Percentiles rank a stretch among this genome's conserved stretches.
These are phyloP conservation scores for Euzophera pinguis DNA, from an alignment of 2,888 invertebrate species.

Conservation along the genomic window DNA sequence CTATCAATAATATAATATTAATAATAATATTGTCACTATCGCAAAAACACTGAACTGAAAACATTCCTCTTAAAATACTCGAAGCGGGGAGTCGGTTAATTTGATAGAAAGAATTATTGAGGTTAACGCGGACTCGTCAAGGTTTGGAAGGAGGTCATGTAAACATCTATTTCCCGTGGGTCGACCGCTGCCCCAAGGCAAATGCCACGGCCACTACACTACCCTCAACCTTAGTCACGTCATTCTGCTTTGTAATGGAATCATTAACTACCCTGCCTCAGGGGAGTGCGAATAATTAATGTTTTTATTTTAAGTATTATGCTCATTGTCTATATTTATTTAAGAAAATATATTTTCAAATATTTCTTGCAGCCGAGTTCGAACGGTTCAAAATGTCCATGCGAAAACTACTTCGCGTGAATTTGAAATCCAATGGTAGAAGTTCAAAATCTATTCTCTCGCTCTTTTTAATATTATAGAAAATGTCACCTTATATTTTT, in stretches of 20 bases:
- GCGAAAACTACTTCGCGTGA: no score
- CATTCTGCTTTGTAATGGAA: background rate
- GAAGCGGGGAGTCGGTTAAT: background rate
- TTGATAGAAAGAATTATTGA: background rate
- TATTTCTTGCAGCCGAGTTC: no score
- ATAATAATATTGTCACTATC: no score
- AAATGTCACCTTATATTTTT: background rate
- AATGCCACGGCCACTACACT: conserved; percentile 29
- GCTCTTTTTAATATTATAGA: background rate
- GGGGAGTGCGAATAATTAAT: background rate
- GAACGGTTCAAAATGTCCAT: no score
- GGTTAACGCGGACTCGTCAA: background rate
- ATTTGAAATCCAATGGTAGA: no score
- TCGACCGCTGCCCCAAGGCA: conserved; percentile 15
- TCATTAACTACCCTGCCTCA: background rate
- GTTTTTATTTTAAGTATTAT: no score
- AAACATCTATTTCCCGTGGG: conserved; percentile 29
- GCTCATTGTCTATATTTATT: no score
- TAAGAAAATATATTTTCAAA: no score
- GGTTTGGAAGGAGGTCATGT: conserved; percentile 18
- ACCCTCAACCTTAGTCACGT: conserved; percentile 10
- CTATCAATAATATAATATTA: no score
- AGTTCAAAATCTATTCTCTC: no score
- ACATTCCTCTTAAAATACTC: background rate
- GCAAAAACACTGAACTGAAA: background rate